Conservation (phyloP, 2,888 invertebrate species). For the Drosophila hamatofila region DNA sequence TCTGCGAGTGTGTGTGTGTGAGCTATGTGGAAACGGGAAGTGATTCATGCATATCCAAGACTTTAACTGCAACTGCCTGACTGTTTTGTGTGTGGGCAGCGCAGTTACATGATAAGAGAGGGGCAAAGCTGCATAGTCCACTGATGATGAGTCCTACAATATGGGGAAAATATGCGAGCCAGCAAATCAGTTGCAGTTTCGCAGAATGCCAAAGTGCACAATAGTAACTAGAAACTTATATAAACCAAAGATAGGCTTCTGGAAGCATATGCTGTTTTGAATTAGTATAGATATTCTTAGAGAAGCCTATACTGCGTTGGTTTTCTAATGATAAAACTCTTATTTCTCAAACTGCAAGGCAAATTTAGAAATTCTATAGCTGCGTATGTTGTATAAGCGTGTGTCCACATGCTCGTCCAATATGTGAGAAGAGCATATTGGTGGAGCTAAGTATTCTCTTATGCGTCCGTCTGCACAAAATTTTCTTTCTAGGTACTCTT, state of each 20-base stretch:
- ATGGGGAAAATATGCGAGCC: neutral
- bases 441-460: too few species aligned
- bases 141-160: slow-evolving; percentile 23
- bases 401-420: too few species aligned
- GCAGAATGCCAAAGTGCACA: neutral
- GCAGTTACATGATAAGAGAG: slow-evolving; percentile 30
- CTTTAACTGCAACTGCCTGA: slow-evolving; percentile 7
- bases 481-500: too few species aligned
- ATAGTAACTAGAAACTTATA: neutral
- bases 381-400: too few species aligned
- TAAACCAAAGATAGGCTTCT: neutral
- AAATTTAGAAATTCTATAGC: too few species aligned
- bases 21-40: slow-evolving; percentile 30
- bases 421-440: too few species aligned
- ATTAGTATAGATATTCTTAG: neutral
- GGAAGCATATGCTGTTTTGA: neutral
- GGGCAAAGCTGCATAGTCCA: slow-evolving; percentile 4
- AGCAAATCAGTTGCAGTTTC: neutral
- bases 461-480: too few species aligned
- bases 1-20: slow-evolving; percentile 1
- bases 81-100: slow-evolving; percentile 12
- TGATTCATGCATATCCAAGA: slow-evolving; percentile 45
- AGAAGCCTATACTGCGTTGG: too few species aligned
- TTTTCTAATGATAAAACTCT: too few species aligned
- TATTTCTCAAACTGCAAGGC: too few species aligned